phyloP scores from a whole-genome alignment of 2,888 invertebrate genomes.

The Ferrisia virgata region DNA sequence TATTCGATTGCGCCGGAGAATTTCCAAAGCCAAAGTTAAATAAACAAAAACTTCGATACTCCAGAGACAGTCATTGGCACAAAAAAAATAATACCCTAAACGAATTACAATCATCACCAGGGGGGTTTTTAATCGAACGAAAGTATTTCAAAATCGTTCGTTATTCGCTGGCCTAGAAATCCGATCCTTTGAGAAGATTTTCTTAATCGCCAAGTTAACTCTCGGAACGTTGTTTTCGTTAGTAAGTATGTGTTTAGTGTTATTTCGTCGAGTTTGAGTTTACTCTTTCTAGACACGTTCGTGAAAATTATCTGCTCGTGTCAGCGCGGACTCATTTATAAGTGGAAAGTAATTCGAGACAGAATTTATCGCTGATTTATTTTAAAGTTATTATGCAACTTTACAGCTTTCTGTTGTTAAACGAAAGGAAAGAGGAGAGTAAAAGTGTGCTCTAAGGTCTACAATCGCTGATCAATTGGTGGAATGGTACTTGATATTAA shows the following conservation, averaged over 20 bases:
- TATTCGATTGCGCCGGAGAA: not conserved
- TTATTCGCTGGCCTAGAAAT: not conserved
- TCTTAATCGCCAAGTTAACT: not conserved
- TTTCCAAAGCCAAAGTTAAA: not conserved
- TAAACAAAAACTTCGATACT: conserved; percentile 7
- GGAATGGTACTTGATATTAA: too few species aligned
- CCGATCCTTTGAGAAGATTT: not conserved
- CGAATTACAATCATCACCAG: not conserved
- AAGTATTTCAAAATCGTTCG: not conserved
- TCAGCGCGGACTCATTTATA: not conserved
- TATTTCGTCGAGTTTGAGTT: not conserved
- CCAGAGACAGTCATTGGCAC: not conserved
- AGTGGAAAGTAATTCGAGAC: not conserved
- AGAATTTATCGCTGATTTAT: not conserved
- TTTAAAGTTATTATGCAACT: not conserved
- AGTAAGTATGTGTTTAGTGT: not conserved
- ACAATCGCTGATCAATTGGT: too few species aligned
- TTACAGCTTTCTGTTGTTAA: too few species aligned
- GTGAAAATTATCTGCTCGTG: not conserved
- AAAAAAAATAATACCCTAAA: not conserved
- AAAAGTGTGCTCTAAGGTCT: too few species aligned
- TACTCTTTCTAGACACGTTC: not conserved
- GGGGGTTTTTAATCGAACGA: not conserved
- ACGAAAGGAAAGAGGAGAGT: too few species aligned
- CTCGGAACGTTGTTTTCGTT: too few species aligned